Base-by-base conservation (phyloP, 2,797 vertebrate genomes). In the Halcyon leucocephala region DNA sequence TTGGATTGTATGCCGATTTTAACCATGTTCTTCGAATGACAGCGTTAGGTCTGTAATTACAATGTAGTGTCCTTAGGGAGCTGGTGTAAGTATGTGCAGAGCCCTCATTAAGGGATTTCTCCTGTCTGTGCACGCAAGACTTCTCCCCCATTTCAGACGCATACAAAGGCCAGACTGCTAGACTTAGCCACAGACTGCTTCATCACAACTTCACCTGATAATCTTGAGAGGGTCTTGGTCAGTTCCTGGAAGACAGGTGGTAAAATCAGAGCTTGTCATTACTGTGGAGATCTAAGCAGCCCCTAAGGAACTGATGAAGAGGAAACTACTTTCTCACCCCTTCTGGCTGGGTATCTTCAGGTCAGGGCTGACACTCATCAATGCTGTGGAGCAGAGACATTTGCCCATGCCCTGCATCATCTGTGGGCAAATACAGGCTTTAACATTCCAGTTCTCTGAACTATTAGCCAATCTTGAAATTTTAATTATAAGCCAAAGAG, bases 361-460 rank as follows among this genome's bases (percentile, higher is more conserved):
- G 88, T 84, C 93, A 90, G 73, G 28, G 37, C 60, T 87, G 60
- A 77, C 31, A 44, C 29, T 66, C 42, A 9, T 31, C 26, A 31
- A 6, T 86, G 41, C 49, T 91, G 69, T 33, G 41, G 35, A 94
- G 49, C 64, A 82, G 28, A 83, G 57, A 60, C 25, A 39, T n/a
- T 58, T 91, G 51, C 24, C 28, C 77, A 14, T 79, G 48, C 55
- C 33, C 73, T 82, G 35, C 64, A 67, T 64, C 41, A 25, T 90
- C 57, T 33, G 31, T 82, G 44, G 64, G 39, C 62, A 82, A 92
- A 92, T 31, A 74, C 14, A 73, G 31, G 52, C 79, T 70, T 94
- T 86, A 93, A 94, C 82, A 94, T 96, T 73, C 62, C 39, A 73
- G 48, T 64, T 94, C 44, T 61, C 64, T 80, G 65, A 69, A 33